Evolutionary conservation across 2,797 vertebrate genomes (phyloP), one percentile per base, ranked within the genome.

Genomic region (Coregonus ussuriensis): DNA sequence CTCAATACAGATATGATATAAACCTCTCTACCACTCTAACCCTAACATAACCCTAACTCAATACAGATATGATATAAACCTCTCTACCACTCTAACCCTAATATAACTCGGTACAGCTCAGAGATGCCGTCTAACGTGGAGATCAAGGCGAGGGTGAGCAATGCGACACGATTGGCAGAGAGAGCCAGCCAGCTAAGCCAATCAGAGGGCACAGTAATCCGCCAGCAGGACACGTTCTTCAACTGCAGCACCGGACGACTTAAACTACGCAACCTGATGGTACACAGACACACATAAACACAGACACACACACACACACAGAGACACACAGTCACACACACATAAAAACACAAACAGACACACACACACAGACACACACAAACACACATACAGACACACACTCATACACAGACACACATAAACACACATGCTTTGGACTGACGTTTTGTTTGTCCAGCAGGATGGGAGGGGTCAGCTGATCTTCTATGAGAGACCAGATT

Each of bases 401-500:
- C 3, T 1, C 53, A 54, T 0, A 15, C 35, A 56, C 53, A 4
- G 31, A 33, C 31, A 33, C 31, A 33, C 31, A 33, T 3, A 33
- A 2, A 33, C 31, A 33, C 31, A 33, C 25, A 25, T 25, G 1
- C 25, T 25, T 25, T 25, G 14, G 31, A 53, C 63, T 15, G 53
- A 18, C 13, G 35, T 51, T 18, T 77, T 51, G 3, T 54, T 3
- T 14, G 1, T 37, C 47, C 16, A 65, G 1, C 81, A 96, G 96
- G 85, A 95, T 0, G 91, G 93, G 0, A 89, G 75, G 0, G 96
- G 94, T 15, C 90, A 97, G 91, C 88, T 97, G 82, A 96, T 97
- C 80, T 96, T 95, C 89, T 96, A 97, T 9, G 88, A 96, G 71
- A 95, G 96, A 68, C 93, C 94, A 0, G 93, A 96, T 78, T 82